Evolutionary conservation across 2,797 vertebrate species (phyloP), one percentile per base, ranked within the genome.

Genomic region (Periophthalmus magnuspinnatus): DNA sequence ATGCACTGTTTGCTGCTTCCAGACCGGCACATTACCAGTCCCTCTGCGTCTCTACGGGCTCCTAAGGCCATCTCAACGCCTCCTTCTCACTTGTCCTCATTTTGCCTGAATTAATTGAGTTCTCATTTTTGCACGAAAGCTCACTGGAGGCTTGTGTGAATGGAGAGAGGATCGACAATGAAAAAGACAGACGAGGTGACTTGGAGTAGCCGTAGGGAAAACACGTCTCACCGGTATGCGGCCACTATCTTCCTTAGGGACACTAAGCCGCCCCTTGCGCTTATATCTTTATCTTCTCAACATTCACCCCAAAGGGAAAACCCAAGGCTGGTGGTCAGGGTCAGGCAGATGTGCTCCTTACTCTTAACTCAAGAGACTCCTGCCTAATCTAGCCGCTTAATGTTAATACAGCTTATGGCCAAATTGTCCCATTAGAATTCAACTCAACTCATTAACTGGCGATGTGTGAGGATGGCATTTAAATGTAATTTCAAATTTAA

Each of bases 31-130:
- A 88, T 85, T 81, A 67, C 81, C 79, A 79, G 82, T 63, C 65
- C 34, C 59, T 57, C 38, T 74, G 71, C 64, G 73, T 78, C 80
- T 84, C 80, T 72, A 72, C 55, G 67, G 79, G 76, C 83, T 82
- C 74, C 69, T 74, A 36, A 72, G 63, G 13, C 80, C 59, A 14
- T 63, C 65, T 55, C 64, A 69, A 58, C 75, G 71, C 80, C 86
- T 81, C 81, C 86, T 79, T 81, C 85, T 80, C 79, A 79, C 76
- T 82, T 74, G 82, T 84, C 88, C 90, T 92, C 91, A 92, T 92
- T 94, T 90, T 69, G 81, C 79, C 81, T 82, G 85, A 91, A 91
- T 92, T 91, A 93, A 93, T 94, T 92, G 92, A 93, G 91, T 93
- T 91, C 90, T 94, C 92, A 89, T 92, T 91, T 91, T 85, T 88